These are phyloP conservation scores for Arrhamphus sclerolepis DNA, from an alignment of 2,797 vertebrate genomes.

Conservation along the genomic window DNA sequence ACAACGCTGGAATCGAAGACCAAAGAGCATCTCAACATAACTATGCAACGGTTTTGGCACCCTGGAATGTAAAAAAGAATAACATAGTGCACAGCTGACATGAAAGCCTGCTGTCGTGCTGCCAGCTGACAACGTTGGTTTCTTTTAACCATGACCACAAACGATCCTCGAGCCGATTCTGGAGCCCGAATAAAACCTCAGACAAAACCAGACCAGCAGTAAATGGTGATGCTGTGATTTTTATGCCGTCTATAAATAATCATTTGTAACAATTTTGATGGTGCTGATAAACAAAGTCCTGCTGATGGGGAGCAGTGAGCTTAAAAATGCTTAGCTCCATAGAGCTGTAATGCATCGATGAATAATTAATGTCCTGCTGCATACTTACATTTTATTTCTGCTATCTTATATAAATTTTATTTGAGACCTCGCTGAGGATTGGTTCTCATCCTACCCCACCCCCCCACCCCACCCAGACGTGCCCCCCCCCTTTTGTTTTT, in stretches of 20 bases:
- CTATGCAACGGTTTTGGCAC: neutral
- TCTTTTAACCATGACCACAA: neutral
- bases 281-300: slow-evolving; percentile 44
- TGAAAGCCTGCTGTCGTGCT: neutral
- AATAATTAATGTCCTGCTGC: slow-evolving; percentile 36
- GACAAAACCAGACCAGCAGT: slow-evolving; percentile 10
- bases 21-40: neutral
- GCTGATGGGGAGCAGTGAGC: slow-evolving; percentile 26
- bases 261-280: slow-evolving; percentile 27
- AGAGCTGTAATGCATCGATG: slow-evolving; percentile 25
- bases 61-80: neutral
- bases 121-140: neutral
- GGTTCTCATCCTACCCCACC: neutral
- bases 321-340: slow-evolving; percentile 18
- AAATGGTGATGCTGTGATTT: slow-evolving; percentile 16
- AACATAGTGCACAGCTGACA: neutral
- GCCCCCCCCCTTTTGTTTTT: neutral
- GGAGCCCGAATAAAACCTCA: neutral
- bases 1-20: neutral
- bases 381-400: slow-evolving; percentile 38
- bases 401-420: slow-evolving; percentile 31
- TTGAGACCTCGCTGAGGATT: slow-evolving; percentile 8
- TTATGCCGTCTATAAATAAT: slow-evolving; percentile 25
- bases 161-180: too few species aligned
- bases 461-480: too few species aligned